These are phyloP conservation scores for Agonopterix alstromeriana DNA, from an alignment of 2,888 invertebrate genomes.

Conservation along the genomic window DNA sequence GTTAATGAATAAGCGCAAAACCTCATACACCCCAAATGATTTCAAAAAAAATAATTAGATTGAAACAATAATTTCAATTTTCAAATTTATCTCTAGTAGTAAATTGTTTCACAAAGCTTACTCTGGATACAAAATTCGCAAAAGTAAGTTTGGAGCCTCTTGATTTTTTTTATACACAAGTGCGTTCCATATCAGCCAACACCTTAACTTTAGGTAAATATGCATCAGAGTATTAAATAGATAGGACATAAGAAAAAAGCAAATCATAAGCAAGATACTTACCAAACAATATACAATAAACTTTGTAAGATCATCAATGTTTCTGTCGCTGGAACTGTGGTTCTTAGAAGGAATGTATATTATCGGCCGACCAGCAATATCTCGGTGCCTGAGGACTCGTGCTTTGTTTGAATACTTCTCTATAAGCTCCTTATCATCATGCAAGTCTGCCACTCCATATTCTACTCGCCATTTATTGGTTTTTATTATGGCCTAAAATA, in stretches of 20 bases:
- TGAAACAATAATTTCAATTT: no score
- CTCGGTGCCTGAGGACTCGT: slow-evolving; percentile 82
- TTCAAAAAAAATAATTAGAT: no score
- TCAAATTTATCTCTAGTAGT: no score
- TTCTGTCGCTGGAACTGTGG: slow-evolving; percentile 82
- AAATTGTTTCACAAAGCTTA: no score
- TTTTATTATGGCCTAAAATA: slow-evolving; percentile 82
- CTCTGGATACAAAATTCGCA: no score
- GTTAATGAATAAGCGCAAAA: no score
- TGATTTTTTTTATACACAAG: no score
- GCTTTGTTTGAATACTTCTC: slow-evolving; percentile 81
- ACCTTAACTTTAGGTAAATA: no score
- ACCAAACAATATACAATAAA: slow-evolving; percentile 87
- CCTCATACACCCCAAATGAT: no score
- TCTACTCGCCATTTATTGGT: slow-evolving; percentile 88
- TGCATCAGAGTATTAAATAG: slow-evolving; percentile 1
- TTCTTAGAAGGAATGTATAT: slow-evolving; percentile 88
- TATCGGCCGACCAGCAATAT: slow-evolving; percentile 84
- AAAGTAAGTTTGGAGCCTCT: no score
- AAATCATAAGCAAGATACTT: slow-evolving; percentile 22
- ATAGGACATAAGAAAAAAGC: neutral
- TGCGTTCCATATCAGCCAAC: no score
- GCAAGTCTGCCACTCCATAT: slow-evolving; percentile 80
- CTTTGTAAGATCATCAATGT: slow-evolving; percentile 85
- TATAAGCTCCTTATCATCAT: slow-evolving; percentile 66